phyloP scores from a whole-genome alignment of 2,113 vertebrate species.

The Ciconia stormi region DNA sequence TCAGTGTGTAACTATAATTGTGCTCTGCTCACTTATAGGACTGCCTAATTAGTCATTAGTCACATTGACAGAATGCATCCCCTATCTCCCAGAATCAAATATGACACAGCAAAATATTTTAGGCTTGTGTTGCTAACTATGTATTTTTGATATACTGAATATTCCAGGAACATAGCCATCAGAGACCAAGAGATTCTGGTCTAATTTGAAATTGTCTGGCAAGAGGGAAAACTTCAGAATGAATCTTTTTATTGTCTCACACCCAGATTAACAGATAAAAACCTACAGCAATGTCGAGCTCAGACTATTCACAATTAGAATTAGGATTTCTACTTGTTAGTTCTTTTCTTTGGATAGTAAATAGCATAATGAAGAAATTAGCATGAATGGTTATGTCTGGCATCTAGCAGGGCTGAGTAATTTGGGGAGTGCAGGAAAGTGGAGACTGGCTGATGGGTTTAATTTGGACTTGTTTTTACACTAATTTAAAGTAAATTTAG shows the following conservation, averaged over 20 bases:
- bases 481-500: conserved; percentile 38
- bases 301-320: background rate
- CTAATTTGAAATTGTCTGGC: conserved; percentile 24
- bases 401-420: conserved; percentile 10
- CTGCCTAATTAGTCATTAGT: conserved; percentile 42
- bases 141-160: conserved; percentile 2
- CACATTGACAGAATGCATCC: background rate
- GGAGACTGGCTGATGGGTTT: conserved; percentile 26
- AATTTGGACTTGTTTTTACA: conserved; percentile 43
- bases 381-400: background rate
- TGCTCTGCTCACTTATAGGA: background rate
- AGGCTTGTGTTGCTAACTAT: background rate
- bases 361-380: conserved; percentile 32
- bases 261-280: background rate
- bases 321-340: background rate
- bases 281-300: background rate
- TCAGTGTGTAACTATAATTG: background rate
- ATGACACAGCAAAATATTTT: conserved; percentile 51
- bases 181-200: conserved; percentile 27
- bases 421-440: background rate
- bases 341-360: conserved; percentile 30
- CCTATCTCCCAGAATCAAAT: conserved; percentile 15
- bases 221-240: conserved; percentile 26
- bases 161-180: conserved; percentile 25
- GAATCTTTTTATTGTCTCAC: background rate